These are phyloP conservation scores for Gavia stellata DNA, from an alignment of 2,113 vertebrate species.

Conservation along the genomic window DNA sequence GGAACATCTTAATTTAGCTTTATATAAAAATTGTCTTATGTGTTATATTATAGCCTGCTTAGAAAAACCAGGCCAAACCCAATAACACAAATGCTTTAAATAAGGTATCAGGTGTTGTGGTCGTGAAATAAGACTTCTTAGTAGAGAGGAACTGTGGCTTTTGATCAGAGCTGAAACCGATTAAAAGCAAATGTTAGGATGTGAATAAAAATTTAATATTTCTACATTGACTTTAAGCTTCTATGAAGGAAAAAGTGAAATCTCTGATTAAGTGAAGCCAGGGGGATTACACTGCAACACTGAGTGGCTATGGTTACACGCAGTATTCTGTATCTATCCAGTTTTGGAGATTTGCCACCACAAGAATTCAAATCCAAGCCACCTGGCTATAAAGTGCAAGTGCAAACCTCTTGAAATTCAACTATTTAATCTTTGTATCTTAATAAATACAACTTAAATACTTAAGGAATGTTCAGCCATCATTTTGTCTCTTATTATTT, in stretches of 20 bases:
- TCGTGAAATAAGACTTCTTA: neutral
- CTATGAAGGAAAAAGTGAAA: neutral
- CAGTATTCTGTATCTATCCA: neutral
- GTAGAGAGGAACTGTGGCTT: neutral
- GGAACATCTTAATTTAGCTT: neutral
- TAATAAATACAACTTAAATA: constrained; percentile 13
- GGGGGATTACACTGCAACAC: neutral
- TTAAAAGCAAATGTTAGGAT: neutral
- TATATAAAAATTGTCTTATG: neutral
- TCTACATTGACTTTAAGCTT: neutral
- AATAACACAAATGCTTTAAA: neutral
- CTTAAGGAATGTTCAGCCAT: neutral
- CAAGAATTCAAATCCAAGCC: constrained; percentile 20
- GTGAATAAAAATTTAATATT: neutral
- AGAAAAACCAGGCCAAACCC: neutral
- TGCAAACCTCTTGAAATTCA: constrained; percentile 5
- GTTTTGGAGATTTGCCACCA: constrained; percentile 12
- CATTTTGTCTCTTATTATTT: neutral
- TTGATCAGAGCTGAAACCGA: neutral
- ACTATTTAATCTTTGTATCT: constrained; percentile 14
- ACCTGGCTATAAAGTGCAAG: constrained; percentile 34
- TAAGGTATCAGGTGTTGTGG: neutral
- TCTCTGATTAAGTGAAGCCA: neutral
- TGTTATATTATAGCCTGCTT: neutral
- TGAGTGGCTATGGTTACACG: neutral